Conservation (phyloP, 2,113 vertebrate species). For the Pedionomus torquatus region DNA sequence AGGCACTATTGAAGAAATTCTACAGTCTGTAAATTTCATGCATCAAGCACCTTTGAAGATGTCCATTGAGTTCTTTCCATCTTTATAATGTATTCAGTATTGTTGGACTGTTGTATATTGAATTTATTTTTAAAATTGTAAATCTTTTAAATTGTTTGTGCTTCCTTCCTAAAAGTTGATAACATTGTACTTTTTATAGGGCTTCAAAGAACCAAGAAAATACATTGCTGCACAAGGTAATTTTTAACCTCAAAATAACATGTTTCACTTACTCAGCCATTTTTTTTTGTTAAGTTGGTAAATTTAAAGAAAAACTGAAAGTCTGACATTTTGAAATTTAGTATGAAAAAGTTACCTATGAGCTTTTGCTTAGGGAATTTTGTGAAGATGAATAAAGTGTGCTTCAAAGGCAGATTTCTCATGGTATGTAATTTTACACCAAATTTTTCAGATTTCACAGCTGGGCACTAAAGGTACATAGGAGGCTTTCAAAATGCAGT, state of each 20-base stretch:
- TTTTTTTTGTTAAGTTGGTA: not conserved
- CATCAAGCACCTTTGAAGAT: not conserved
- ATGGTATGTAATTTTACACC: not conserved
- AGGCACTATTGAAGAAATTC: not conserved
- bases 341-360: not conserved
- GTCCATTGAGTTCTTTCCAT: not conserved
- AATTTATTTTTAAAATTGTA: not conserved
- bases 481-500: not conserved
- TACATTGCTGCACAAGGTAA: constrained; percentile 98
- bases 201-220: constrained; percentile 93
- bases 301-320: not conserved
- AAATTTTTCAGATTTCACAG: not conserved
- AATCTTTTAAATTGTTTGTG: not conserved
- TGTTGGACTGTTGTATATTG: not conserved
- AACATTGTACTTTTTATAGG: constrained; percentile 75
- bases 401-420: not conserved
- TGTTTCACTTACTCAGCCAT: not conserved
- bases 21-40: not conserved
- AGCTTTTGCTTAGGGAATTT: not conserved
- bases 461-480: not conserved
- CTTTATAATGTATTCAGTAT: not conserved
- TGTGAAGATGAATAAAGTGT: not conserved
- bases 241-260: not conserved
- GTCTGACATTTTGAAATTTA: not conserved
- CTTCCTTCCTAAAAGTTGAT: not conserved